Evolutionary conservation across 2,888 invertebrate genomes (phyloP), one percentile per base, ranked within the genome.

Genomic region (Seira sanloemensis): DNA sequence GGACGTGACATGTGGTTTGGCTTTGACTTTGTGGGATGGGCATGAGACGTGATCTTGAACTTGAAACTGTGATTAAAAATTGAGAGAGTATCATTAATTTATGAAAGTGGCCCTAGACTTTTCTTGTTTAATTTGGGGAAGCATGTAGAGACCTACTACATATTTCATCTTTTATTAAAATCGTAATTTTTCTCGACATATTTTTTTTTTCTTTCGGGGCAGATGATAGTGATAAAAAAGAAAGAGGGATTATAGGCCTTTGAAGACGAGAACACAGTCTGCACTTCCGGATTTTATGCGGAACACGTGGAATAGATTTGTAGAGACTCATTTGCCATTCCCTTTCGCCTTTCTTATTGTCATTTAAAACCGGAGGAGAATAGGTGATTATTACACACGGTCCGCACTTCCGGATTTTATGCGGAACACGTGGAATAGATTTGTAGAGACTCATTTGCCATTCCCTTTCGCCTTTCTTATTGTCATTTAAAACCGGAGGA

Each of bases 21-120:
- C n/a, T n/a, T n/a, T 37, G 37, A 12, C 37, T 26, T n/a, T 19
- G n/a, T 66, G 26, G 46, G 4, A 5, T 37, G 21, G 37, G 37
- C n/a, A 12, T 58, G 25, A 58, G 58, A 73, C 73, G 73, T 73
- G 73, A 73, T 73, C 73, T 73, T 73, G 73, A 73, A 73, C 73
- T 73, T 73, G 73, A 73, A 25, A 2, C 1, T 54, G 26, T 58
- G 24, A 58, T 58, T 58, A 72, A 16, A 21, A 58, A 58, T 23
- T 37, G 54, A 58, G 12, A 18, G 73, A 58, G 50, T 54, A 72
- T 54, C 24, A 58, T 69, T 27, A 69, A 19, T 27, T 18, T 72
- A 50, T n/a, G 50, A 72, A 72, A 58, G 54, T 73, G n/a, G n/a
- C n/a, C n/a, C n/a, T n/a, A n/a, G n/a, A n/a, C n/a, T n/a, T n/a